Evolutionary conservation across 1,140 invertebrate species (phyloP), one percentile per base, ranked within the genome.

Genomic region (Aphaenogaster floridana): DNA sequence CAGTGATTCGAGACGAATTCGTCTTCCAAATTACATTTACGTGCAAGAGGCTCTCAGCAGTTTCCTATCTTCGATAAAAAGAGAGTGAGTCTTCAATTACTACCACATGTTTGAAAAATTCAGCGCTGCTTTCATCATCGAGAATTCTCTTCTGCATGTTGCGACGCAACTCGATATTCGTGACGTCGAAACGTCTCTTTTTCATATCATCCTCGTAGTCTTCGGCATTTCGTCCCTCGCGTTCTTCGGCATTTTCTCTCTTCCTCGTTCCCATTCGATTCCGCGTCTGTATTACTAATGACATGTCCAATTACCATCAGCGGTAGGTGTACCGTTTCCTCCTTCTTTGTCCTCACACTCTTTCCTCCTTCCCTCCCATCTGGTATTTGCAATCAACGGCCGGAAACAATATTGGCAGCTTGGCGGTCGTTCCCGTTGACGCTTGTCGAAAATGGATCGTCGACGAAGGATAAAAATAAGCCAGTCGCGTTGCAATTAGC

Each of bases 351-450:
- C 5, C 28, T 45, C 68, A 13, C 68, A 57, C 57, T n/a, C 13
- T 57, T 77, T 42, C 45, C 6, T 17, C 66, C 74, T 76, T 87
- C 15, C 59, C 68, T 71, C 34, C 15, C 28, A n/a, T 50, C 81
- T 78, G 81, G 54, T 81, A 92, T 89, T 92, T 79, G 90, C 89
- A 93, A 92, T 93, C 93, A 93, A 61, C 91, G 86, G 77, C 66
- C 91, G 93, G 92, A 94, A 94, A 93, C 89, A 90, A 91, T 90
- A 91, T 91, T 72, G 90, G 57, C 83, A 88, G 89, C 39, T 68
- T 54, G 83, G 5, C 57, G n/a, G n/a, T 57, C 69, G 39, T 68
- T n/a, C 11, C 13, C 17, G 45, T 69, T 39, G 54, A 42, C 77
- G 78, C 42, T 59, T 34, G 61, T 72, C 42, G 87, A 71, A 76